phyloP scores from a whole-genome alignment of 2,113 vertebrate species.

The Neodon shergylaensis region DNA sequence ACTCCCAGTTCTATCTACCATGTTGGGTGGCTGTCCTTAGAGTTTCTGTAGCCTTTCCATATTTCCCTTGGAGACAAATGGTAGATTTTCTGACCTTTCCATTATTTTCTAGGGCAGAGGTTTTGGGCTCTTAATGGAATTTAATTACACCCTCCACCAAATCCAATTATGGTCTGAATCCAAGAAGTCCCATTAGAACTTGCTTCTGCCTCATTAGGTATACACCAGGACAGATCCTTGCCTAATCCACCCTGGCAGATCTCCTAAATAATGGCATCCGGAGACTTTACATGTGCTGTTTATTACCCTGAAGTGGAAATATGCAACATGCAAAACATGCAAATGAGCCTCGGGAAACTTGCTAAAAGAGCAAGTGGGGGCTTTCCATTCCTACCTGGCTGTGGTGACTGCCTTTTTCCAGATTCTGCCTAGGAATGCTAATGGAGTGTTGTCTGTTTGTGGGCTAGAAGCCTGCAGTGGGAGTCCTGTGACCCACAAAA shows the following conservation, averaged over 20 bases:
- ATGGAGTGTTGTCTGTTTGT: slow-evolving; percentile 88
- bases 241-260: slow-evolving; percentile 45
- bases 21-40: background rate
- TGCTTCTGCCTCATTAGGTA: slow-evolving; percentile 67
- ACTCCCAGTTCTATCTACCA: background rate
- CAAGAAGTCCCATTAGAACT: slow-evolving; percentile 72
- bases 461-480: slow-evolving; percentile 93
- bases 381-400: background rate
- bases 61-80: slow-evolving; percentile 21
- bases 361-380: background rate
- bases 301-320: background rate
- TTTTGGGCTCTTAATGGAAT: slow-evolving; percentile 63
- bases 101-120: slow-evolving; percentile 62
- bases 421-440: background rate
- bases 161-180: slow-evolving; percentile 68
- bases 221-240: background rate
- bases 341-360: background rate
- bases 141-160: slow-evolving; percentile 73
- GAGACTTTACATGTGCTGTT: background rate
- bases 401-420: background rate
- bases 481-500: slow-evolving; percentile 92
- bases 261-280: slow-evolving; percentile 41
- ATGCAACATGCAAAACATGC: slow-evolving; percentile 4
- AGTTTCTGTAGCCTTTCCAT: background rate
- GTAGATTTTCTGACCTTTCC: slow-evolving; percentile 49